Evolutionary conservation across 2,113 vertebrate genomes (phyloP).

Genomic region (Nicator chloris): DNA sequence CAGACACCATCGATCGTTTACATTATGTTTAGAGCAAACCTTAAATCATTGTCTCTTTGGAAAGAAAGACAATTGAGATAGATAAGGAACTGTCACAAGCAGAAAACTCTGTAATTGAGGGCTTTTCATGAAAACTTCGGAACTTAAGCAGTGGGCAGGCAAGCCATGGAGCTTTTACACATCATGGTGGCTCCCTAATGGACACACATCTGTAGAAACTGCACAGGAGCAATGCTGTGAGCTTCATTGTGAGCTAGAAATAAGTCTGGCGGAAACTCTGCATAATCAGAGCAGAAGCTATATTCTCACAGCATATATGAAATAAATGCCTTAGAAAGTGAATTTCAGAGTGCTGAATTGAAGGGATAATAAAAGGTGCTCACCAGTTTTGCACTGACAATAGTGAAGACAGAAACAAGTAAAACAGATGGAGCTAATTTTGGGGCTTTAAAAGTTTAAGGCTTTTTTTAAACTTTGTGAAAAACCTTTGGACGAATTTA

Average conservation of each 20-base stretch:
- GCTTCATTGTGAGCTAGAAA: background rate
- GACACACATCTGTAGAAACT: accelerated
- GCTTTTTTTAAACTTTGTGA: background rate
- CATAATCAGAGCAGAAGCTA: background rate
- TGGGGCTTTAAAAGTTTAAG: background rate
- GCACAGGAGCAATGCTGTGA: background rate
- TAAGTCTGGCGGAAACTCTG: background rate
- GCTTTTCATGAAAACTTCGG: slow-evolving; percentile 40
- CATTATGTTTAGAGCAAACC: slow-evolving; percentile 40
- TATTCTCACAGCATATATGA: background rate
- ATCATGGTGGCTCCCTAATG: background rate
- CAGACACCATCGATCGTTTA: slow-evolving; percentile 68
- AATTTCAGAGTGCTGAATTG: background rate
- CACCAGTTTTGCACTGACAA: background rate
- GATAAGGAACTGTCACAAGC: slow-evolving; percentile 59
- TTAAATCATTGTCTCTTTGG: slow-evolving; percentile 71
- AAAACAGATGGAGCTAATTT: background rate
- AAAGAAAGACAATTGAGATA: slow-evolving; percentile 71
- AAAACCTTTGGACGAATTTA: background rate
- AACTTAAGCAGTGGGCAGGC: background rate
- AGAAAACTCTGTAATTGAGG: slow-evolving; percentile 53
- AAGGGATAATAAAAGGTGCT: background rate
- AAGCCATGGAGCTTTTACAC: background rate
- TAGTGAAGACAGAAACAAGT: background rate
- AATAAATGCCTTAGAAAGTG: background rate